A percentile compares a stretch with the other conserved stretches of the same genome.
These are phyloP conservation scores for Diorhabda carinulata DNA, from an alignment of 1,140 invertebrate genomes.

Conservation along the genomic window DNA sequence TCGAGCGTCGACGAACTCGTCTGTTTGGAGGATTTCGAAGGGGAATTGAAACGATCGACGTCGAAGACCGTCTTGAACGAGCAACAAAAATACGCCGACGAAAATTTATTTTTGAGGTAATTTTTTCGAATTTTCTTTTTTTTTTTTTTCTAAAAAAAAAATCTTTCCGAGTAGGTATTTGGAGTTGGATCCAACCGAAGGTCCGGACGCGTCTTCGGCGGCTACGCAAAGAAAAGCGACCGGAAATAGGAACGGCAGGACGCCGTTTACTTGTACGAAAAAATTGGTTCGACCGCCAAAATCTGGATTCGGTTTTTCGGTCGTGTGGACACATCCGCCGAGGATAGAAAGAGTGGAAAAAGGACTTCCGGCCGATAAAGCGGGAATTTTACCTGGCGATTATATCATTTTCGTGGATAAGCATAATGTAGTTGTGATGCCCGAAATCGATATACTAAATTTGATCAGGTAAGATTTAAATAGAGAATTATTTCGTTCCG, in stretches of 20 bases:
- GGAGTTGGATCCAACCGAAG: constrained; percentile 67
- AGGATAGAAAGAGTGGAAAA: constrained; percentile 81
- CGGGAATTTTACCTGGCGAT: constrained; percentile 75
- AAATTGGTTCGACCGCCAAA: constrained; percentile 56
- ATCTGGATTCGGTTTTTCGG: constrained; percentile 77
- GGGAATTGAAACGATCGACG: constrained; percentile 34
- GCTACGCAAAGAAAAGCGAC: constrained; percentile 50
- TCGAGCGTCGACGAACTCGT: constrained; percentile 47
- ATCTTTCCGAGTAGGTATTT: constrained; percentile 54
- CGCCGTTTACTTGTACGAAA: constrained; percentile 76
- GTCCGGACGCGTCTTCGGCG: constrained; percentile 54
- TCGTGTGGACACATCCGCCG: constrained; percentile 89
- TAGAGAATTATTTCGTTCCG: neutral
- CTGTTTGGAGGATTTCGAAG: constrained; percentile 41
- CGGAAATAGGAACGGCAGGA: constrained; percentile 62
- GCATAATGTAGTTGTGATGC: constrained; percentile 77
- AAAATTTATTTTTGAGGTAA: constrained; percentile 62
- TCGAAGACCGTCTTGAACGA: constrained; percentile 48
- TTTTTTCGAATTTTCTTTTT: neutral
- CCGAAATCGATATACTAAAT: constrained; percentile 73
- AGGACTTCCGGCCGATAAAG: constrained; percentile 73
- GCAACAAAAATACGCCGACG: constrained; percentile 63
- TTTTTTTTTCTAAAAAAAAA: neutral
- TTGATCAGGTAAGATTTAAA: constrained; percentile 67
- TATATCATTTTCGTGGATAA: constrained; percentile 83